phyloP scores from a whole-genome alignment of 2,797 vertebrate species.

The Sebastolobus alascanus region DNA sequence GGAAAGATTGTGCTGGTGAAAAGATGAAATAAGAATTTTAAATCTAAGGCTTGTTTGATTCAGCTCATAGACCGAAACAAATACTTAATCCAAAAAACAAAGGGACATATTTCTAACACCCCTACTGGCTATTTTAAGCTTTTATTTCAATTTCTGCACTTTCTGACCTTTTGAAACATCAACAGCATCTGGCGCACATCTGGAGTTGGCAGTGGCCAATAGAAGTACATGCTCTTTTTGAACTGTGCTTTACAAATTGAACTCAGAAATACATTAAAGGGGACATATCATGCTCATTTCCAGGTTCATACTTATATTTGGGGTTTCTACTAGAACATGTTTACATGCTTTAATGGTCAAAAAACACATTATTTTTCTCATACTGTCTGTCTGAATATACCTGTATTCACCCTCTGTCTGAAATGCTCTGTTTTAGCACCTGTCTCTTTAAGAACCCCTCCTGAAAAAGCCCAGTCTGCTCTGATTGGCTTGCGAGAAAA shows the following conservation, averaged over 20 bases:
- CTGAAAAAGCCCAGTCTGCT: too few relatives aligned
- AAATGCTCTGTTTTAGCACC: too few relatives aligned
- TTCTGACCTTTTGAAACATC: constrained; percentile 1
- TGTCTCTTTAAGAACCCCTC: too few relatives aligned
- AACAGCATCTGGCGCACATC: constrained; percentile 1
- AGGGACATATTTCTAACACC: not conserved
- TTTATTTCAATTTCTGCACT: not conserved
- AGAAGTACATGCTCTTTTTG: not conserved
- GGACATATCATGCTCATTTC: too few relatives aligned
- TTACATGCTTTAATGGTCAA: too few relatives aligned
- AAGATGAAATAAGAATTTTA: not conserved
- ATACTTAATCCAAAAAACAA: constrained; percentile 1
- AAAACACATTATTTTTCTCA: too few relatives aligned
- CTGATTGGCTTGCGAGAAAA: too few relatives aligned
- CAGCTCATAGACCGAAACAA: not conserved
- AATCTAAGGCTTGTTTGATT: not conserved
- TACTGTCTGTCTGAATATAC: too few relatives aligned
- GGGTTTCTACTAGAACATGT: too few relatives aligned
- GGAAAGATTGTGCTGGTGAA: not conserved
- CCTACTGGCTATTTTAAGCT: not conserved
- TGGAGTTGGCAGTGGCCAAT: not conserved
- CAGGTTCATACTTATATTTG: too few relatives aligned
- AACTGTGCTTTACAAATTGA: not conserved
- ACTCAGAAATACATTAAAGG: not conserved
- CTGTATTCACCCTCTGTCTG: not conserved